A percentile compares a stretch with the other conserved stretches of the same genome.
Conservation (phyloP, 1,140 invertebrate genomes). For the Euwallacea fornicatus region DNA sequence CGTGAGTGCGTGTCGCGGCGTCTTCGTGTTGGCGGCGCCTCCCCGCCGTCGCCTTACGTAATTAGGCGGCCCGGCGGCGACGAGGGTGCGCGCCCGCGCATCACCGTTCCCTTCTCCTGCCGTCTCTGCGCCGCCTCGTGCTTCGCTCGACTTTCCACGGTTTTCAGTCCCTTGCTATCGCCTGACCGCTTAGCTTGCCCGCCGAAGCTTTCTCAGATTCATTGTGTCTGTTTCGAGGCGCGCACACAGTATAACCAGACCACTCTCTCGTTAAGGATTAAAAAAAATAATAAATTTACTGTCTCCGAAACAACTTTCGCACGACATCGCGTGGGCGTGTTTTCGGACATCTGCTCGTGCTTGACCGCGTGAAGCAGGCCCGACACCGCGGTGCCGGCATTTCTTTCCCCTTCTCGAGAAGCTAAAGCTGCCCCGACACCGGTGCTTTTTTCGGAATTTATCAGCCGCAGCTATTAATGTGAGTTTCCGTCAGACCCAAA, state of each 20-base stretch:
- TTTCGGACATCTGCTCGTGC: conserved; percentile 23
- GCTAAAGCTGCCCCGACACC: conserved; percentile 1
- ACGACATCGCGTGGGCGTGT: conserved; percentile 29
- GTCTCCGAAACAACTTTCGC: conserved; percentile 12
- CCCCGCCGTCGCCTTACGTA: conserved; percentile 35
- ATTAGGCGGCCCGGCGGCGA: conserved; percentile 37
- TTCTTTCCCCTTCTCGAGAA: conserved; percentile 8
- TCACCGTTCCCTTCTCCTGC: conserved; percentile 33
- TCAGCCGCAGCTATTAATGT: background rate
- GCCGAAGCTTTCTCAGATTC: conserved; percentile 53
- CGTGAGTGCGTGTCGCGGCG: conserved; percentile 37
- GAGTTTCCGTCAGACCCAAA: conserved; percentile 4
- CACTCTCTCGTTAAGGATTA: conserved; percentile 18
- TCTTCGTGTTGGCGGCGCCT: conserved; percentile 24
- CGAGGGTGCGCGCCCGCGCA: conserved; percentile 39
- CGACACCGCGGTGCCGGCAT: conserved; percentile 24
- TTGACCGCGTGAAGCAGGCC: conserved; percentile 4
- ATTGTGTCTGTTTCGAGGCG: conserved; percentile 54
- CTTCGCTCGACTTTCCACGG: conserved; percentile 41
- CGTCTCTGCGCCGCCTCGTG: conserved; percentile 25
- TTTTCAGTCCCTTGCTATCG: conserved; percentile 53
- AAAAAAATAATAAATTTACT: conserved; percentile 9
- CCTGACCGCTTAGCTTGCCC: conserved; percentile 55
- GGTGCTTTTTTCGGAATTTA: background rate
- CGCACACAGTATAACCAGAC: conserved; percentile 41